Evolutionary conservation across 1,140 invertebrate species (phyloP).

Genomic region (Solenopsis fugax): DNA sequence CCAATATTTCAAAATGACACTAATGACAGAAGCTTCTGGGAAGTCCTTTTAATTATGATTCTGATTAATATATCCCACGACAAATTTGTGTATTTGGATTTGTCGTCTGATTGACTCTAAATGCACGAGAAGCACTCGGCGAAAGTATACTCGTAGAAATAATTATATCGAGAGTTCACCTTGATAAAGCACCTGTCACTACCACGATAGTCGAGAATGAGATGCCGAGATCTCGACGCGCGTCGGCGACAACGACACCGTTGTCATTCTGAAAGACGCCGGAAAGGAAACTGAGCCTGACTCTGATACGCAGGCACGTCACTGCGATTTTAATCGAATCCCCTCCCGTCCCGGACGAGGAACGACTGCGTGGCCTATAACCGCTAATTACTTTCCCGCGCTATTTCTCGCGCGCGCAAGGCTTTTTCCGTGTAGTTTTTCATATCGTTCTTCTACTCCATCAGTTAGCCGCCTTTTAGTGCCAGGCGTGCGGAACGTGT

Average conservation of each 20-base stretch:
- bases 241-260: slow-evolving; percentile 33
- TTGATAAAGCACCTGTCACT: slow-evolving; percentile 36
- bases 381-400: slow-evolving; percentile 63
- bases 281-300: slow-evolving; percentile 70
- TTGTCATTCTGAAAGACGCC: slow-evolving; percentile 72
- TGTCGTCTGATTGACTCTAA: background rate
- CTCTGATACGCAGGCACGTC: slow-evolving; percentile 62
- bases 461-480: slow-evolving; percentile 16
- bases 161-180: slow-evolving; percentile 55
- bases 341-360: slow-evolving; percentile 56
- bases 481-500: background rate
- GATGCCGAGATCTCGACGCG: slow-evolving; percentile 21
- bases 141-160: slow-evolving; percentile 37
- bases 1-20: background rate
- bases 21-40: background rate
- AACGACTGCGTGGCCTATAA: slow-evolving; percentile 44
- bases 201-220: background rate
- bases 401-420: slow-evolving; percentile 35
- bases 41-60: background rate
- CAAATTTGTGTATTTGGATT: background rate
- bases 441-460: background rate
- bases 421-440: slow-evolving; percentile 7
- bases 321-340: slow-evolving; percentile 69
- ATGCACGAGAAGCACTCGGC: background rate
- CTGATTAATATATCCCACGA: background rate